Evolutionary conservation across 2,113 vertebrate genomes (phyloP).

Genomic region (Egretta garzetta): DNA sequence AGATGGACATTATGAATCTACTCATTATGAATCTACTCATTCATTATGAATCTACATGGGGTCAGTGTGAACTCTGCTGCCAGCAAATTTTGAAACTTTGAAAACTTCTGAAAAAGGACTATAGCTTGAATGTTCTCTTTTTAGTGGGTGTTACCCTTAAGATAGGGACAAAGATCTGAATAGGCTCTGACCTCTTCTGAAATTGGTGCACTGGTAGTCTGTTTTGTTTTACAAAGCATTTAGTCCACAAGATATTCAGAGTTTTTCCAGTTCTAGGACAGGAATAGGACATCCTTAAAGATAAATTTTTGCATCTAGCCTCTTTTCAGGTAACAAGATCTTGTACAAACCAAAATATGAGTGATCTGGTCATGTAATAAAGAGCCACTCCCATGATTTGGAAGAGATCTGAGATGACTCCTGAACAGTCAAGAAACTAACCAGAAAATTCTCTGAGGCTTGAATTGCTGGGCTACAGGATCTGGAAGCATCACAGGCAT

Average conservation of each 20-base stretch:
- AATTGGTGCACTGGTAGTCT: neutral
- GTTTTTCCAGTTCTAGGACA: neutral
- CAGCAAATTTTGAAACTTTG: neutral
- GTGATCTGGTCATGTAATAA: neutral
- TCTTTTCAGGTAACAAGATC: neutral
- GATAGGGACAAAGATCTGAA: neutral
- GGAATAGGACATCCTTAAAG: neutral
- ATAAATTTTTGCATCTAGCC: neutral
- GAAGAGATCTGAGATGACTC: neutral
- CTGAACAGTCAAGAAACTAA: neutral
- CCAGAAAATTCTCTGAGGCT: neutral
- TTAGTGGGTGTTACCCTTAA: neutral
- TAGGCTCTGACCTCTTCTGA: neutral
- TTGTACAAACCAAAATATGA: neutral
- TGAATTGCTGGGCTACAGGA: neutral
- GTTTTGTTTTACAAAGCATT: neutral
- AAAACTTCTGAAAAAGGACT: neutral
- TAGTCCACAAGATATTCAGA: neutral
- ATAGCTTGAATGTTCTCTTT: neutral
- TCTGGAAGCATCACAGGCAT: neutral
- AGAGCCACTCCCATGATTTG: neutral
- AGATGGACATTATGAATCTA: neutral
- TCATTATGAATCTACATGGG: neutral
- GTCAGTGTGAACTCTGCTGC: neutral
- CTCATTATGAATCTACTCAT: neutral